Evolutionary conservation across 2,888 invertebrate genomes (phyloP), one percentile per base, ranked within the genome.

Genomic region (Tuberolachnus salignus): DNA sequence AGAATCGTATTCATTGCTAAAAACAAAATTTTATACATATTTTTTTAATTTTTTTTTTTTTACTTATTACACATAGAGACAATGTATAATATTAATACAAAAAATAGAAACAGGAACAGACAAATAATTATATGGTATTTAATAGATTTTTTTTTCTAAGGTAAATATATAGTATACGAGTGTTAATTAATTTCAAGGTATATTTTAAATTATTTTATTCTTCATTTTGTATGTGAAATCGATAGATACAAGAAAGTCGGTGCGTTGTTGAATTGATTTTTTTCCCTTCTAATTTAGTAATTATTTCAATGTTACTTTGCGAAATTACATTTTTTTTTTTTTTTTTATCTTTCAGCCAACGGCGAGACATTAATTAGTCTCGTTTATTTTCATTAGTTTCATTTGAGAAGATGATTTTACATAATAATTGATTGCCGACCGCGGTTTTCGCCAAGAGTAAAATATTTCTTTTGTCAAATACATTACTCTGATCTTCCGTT

Each of bases 101-200:
- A n/a, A 59, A 59, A 26, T 26, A 16, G 8, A 59, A 59, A 34
- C 34, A 34, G 34, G 34, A 34, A 34, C 34, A 59, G 16, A 16
- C 2, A 59, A 23, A 26, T 8, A 46, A 66, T 66, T 14, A 14
- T 66, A 46, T 64, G 46, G 46, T 64, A 21, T 19, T 9, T 44
- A 44, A 64, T 66, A 21, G 21, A 21, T 13, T n/a, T 34, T 51
- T 34, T 34, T 67, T 67, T 26, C 1, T n/a, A 51, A 23, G 21
- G 49, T 26, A 49, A 51, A 49, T 46, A 16, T n/a, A n/a, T n/a
- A n/a, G 1, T 49, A 34, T 46, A 19, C 14, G 16, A 21, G 19
- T n/a, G n/a, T 69, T 69, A 55, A 69, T 69, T 69, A 69, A 70
- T 70, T 42, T 70, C 70, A 70, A 70, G 70, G 70, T 70, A 46